A percentile compares a stretch with the other conserved stretches of the same genome.
Conservation (phyloP, 2,113 vertebrate species). For the Ceyx melanurus region DNA sequence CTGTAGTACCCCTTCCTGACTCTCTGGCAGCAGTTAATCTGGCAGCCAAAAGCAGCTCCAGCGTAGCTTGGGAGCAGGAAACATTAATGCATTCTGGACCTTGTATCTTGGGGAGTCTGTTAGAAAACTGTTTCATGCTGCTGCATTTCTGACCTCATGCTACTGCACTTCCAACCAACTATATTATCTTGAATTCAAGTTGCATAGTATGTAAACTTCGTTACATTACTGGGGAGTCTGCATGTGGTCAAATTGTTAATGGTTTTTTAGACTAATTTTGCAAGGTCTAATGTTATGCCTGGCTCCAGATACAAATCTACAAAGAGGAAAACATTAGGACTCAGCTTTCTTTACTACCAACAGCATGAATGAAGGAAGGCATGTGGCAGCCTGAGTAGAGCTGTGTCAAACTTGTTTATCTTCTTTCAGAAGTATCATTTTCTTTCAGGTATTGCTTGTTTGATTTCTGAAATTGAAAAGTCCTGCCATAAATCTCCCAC, state of each 20-base stretch:
- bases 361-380: neutral
- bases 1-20: neutral
- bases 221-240: neutral
- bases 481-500: neutral
- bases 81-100: neutral
- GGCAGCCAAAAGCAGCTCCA: neutral
- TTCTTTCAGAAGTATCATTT: neutral
- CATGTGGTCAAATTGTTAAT: neutral
- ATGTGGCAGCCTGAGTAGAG: neutral
- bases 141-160: neutral
- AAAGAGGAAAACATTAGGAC: neutral
- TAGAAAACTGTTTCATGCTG: neutral
- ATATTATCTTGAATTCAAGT: neutral
- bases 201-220: neutral
- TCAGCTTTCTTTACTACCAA: neutral
- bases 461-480: neutral
- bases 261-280: neutral
- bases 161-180: neutral
- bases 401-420: neutral
- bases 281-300: neutral
- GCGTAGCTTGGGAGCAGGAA: neutral
- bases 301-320: neutral
- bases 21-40: neutral
- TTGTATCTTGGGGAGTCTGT: neutral
- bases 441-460: neutral